These are phyloP conservation scores for Natator depressus DNA, from an alignment of 2,113 vertebrate genomes.

Conservation along the genomic window DNA sequence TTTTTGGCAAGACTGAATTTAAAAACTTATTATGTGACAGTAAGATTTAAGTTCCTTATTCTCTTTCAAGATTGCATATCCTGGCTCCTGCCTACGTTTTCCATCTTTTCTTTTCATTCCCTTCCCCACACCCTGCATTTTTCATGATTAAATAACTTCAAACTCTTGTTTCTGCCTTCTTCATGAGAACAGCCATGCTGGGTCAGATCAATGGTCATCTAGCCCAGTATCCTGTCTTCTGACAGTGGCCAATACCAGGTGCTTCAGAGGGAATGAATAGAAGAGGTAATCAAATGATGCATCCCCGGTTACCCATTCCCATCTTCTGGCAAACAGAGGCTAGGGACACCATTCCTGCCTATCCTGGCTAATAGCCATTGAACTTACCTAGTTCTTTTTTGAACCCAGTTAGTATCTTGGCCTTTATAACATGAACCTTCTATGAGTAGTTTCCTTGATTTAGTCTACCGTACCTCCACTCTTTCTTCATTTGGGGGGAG, in stretches of 20 bases:
- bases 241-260: too few species aligned
- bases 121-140: background rate
- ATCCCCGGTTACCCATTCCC: too few species aligned
- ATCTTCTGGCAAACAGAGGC: too few species aligned
- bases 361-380: too few species aligned
- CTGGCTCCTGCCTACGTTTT: background rate
- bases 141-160: background rate
- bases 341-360: too few species aligned
- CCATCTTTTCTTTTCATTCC: constrained; percentile 3
- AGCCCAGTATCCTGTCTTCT: too few species aligned
- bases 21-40: background rate
- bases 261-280: too few species aligned
- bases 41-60: background rate
- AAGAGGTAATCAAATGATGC: too few species aligned
- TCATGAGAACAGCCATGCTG: background rate
- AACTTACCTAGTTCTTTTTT: too few species aligned
- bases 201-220: too few species aligned
- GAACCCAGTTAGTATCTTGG: too few species aligned
- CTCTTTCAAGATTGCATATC: background rate
- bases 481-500: background rate
- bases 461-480: background rate
- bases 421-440: background rate
- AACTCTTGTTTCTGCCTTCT: background rate
- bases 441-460: background rate
- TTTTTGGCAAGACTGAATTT: constrained; percentile 11